phyloP scores from a whole-genome alignment of 2,888 invertebrate genomes.

The Aporophyla nigra region DNA sequence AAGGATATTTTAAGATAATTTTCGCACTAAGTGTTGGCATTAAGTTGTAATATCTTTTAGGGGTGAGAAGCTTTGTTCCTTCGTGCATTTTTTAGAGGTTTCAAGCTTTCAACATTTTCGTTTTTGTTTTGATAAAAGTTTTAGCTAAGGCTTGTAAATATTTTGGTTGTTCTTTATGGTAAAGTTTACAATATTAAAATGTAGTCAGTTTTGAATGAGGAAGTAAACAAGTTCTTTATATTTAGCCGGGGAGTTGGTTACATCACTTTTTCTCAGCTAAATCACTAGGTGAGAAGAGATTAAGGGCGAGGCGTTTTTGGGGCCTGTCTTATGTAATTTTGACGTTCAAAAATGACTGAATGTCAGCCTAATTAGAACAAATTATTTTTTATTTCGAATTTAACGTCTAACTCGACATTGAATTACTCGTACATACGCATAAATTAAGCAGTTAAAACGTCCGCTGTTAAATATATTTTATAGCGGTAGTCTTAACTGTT shows the following conservation, averaged over 20 bases:
- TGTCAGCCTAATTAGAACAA: neutral
- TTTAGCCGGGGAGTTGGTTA: neutral
- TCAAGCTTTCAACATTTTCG: neutral
- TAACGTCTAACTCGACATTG: no score
- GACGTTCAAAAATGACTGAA: neutral
- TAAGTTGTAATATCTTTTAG: slow-evolving; percentile 51
- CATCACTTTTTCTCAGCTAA: neutral
- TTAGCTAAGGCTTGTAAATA: slow-evolving; percentile 2
- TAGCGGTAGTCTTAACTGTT: neutral
- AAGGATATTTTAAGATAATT: slow-evolving; percentile 58
- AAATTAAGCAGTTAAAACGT: no score
- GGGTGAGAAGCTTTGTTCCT: slow-evolving; percentile 20
- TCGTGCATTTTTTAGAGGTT: slow-evolving; percentile 40
- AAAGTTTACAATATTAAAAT: slow-evolving; percentile 1
- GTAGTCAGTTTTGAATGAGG: neutral
- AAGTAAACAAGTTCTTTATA: neutral
- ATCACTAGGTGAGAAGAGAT: neutral
- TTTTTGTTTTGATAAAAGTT: slow-evolving; percentile 8
- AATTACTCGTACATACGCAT: no score
- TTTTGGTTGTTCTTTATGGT: neutral
- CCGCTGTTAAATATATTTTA: neutral
- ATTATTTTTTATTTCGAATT: no score
- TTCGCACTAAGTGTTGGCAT: slow-evolving; percentile 55
- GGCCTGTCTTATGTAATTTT: neutral
- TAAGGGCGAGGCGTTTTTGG: neutral